Conservation (phyloP, 2,113 vertebrate genomes). For the Ammospiza caudacuta region DNA sequence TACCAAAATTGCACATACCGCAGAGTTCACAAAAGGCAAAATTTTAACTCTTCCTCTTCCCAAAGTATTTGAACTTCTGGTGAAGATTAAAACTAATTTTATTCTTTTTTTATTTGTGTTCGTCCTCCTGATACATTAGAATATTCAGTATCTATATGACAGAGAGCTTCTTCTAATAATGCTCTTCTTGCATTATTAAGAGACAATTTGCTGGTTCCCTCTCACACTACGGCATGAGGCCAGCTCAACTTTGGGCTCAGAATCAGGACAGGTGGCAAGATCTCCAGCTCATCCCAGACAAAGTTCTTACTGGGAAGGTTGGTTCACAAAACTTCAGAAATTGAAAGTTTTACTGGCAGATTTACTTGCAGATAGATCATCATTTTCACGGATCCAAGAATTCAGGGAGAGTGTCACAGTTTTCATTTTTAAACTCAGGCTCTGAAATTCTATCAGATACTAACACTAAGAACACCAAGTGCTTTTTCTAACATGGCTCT, state of each 20-base stretch:
- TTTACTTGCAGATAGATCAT: not conserved
- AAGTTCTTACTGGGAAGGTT: not conserved
- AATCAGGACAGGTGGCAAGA: not conserved
- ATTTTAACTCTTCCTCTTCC: not conserved
- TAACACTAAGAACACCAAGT: not conserved
- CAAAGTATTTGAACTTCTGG: not conserved
- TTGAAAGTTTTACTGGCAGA: not conserved
- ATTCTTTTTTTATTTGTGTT: not conserved
- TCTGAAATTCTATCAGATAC: not conserved
- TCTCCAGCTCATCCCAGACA: not conserved
- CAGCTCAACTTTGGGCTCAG: not conserved
- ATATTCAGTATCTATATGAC: not conserved
- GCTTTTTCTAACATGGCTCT: not conserved
- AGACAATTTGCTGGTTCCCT: not conserved
- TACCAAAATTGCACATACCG: accelerated
- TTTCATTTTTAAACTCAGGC: not conserved
- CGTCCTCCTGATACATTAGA: not conserved
- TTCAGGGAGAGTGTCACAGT: not conserved
- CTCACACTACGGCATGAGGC: not conserved
- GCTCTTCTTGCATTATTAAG: not conserved
- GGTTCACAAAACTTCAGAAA: not conserved
- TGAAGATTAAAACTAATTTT: not conserved
- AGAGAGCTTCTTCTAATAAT: not conserved
- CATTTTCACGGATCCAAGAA: not conserved
- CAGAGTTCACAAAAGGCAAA: not conserved